Conservation (phyloP, 2,888 invertebrate genomes). For the Metellina segmentata region DNA sequence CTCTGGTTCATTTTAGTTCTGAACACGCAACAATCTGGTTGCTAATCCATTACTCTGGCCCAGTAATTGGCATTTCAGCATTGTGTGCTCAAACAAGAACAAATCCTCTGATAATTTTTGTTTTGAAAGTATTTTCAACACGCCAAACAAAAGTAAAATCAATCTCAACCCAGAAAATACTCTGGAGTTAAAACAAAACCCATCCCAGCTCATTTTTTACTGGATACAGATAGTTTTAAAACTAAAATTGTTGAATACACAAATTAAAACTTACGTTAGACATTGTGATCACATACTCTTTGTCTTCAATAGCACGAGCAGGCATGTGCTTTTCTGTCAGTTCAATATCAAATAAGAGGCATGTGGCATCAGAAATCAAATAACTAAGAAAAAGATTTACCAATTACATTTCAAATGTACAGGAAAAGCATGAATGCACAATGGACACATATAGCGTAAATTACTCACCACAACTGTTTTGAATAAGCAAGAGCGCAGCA, state of each 20-base stretch:
- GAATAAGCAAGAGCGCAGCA: conserved; percentile 56
- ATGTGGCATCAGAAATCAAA: conserved; percentile 63
- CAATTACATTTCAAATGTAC: not conserved
- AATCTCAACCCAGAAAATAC: too few species aligned
- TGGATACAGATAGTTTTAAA: not conserved
- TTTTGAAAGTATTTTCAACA: too few species aligned
- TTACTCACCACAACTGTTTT: conserved; percentile 64
- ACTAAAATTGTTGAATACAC: not conserved
- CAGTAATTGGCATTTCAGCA: too few species aligned
- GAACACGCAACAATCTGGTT: too few species aligned
- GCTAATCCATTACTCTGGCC: too few species aligned
- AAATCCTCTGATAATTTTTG: too few species aligned
- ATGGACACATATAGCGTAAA: not conserved
- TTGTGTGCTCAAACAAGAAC: too few species aligned
- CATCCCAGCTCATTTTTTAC: too few species aligned
- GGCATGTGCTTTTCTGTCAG: conserved; percentile 61
- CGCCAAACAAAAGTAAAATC: too few species aligned
- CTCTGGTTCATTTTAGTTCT: too few species aligned
- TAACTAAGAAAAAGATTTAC: conserved; percentile 35
- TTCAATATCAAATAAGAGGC: conserved; percentile 20
- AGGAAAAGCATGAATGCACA: not conserved
- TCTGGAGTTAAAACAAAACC: too few species aligned
- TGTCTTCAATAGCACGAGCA: conserved; percentile 20
- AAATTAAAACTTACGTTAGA: conserved; percentile 38
- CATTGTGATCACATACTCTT: conserved; percentile 21